Base-by-base conservation (phyloP, 2,113 vertebrate species). In the Solea senegalensis region DNA sequence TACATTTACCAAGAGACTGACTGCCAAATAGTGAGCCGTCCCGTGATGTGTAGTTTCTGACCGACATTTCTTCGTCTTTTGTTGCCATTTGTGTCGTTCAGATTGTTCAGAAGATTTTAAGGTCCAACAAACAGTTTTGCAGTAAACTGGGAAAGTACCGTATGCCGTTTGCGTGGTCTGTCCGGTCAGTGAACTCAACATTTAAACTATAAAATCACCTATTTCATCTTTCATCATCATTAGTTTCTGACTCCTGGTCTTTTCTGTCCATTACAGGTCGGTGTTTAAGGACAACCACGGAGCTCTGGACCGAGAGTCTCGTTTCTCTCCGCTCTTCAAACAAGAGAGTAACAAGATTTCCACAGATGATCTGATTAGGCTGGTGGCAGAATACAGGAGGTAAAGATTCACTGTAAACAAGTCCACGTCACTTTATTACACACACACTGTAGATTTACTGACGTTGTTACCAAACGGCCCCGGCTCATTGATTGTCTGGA, bases 81-180 rank as follows among this genome's bases (percentile, higher is more conserved):
- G 9, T 9, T 52, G n/a, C 21, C 21, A 21, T 52, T 21, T 52
- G 51, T 10, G 21, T 53, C 61, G 2, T n/a, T 28, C 75, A 99
- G 98, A 96, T 88, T 67, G 95, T 96, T 56, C 98, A 98, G 88
- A 99, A 99, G 90, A 93, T 96, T 78, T 83, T 98, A 80, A 98
- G 97, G 90, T 95, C 96, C 82, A 98, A 96, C 82, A 98, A 95
- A 46, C 97, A 97, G 69, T 98, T 98, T 84, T 99, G 97, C 74
- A 95, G 91, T 92, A 98, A 96, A 86, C 82, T 99, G 84, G 98
- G 97, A 10, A 98, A 96, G 81, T 99, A 98, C 80, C 95, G 94
- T 2, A 99, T 99, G 97, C 98, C 98, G 0, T 99, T 99, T 72
- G 98, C 97, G n/a, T 99, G 98, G 98, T 95, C 96, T 0, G 91